These are phyloP conservation scores for Aurelia aurita DNA, from an alignment of 30 jellyfish, hydroid and myxozoan species.

Conservation along the genomic window DNA sequence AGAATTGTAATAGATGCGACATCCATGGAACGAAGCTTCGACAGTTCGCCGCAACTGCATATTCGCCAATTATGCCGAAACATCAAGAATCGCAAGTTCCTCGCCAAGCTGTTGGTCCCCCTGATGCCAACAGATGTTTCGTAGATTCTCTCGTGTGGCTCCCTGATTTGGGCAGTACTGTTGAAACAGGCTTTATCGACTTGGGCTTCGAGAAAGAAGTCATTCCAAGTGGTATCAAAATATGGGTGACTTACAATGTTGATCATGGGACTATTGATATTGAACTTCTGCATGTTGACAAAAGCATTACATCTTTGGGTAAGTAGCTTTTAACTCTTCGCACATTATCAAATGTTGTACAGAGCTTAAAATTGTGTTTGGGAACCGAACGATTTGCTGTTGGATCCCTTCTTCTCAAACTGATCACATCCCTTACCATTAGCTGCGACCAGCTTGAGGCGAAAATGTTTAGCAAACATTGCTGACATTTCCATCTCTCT, in stretches of 20 bases:
- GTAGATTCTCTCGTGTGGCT: slow-evolving; percentile 60
- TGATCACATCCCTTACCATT: too few species aligned
- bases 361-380: too few species aligned
- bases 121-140: slow-evolving; percentile 78
- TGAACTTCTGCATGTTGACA: slow-evolving; percentile 80
- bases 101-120: slow-evolving; percentile 85
- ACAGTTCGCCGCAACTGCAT: slow-evolving; percentile 71
- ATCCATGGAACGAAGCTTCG: slow-evolving; percentile 19
- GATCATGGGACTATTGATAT: slow-evolving; percentile 53
- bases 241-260: slow-evolving; percentile 78
- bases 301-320: slow-evolving; percentile 81
- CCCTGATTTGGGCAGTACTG: slow-evolving; percentile 11
- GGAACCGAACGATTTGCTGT: too few species aligned
- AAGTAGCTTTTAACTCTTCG: background rate
- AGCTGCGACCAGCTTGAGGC: too few species aligned
- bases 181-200: slow-evolving; percentile 41
- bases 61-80: slow-evolving; percentile 3
- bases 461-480: too few species aligned
- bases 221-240: slow-evolving; percentile 81
- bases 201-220: slow-evolving; percentile 78
- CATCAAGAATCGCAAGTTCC: slow-evolving; percentile 32
- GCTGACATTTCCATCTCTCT: too few species aligned
- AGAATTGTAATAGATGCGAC: slow-evolving; percentile 69
- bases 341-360: too few species aligned
- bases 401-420: too few species aligned